These are phyloP conservation scores for Beroe forskalii DNA, from an alignment of 37 sponge, comb jelly and placozoan species.

Conservation along the genomic window DNA sequence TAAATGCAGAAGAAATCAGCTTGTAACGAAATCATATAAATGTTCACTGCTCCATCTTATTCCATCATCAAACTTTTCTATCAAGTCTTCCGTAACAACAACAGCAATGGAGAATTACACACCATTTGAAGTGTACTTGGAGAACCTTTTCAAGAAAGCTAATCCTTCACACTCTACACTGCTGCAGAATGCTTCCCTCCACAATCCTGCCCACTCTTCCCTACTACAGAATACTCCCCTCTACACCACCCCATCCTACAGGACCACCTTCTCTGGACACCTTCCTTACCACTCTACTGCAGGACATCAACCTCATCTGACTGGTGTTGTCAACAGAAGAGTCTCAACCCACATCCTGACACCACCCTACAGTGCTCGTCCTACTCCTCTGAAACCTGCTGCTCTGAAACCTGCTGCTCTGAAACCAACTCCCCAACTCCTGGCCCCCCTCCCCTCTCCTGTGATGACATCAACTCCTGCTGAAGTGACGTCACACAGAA, in stretches of 20 bases:
- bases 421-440: neutral
- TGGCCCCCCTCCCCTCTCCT: neutral
- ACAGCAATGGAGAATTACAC: neutral
- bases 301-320: neutral
- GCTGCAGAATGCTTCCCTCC: neutral
- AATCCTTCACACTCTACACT: neutral
- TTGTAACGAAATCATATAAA: neutral
- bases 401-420: neutral
- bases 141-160: neutral
- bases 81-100: no score
- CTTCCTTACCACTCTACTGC: neutral
- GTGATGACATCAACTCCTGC: neutral
- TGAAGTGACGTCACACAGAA: neutral
- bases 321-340: neutral
- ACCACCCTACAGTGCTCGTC: neutral
- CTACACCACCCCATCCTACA: neutral
- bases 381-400: neutral
- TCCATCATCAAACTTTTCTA: no score
- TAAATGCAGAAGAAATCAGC: neutral
- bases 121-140: neutral
- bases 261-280: neutral
- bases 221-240: neutral
- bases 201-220: neutral
- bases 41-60: no score
- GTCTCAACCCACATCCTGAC: neutral